These are phyloP conservation scores for Drosophila dunni DNA, from an alignment of 1,140 invertebrate species.

Conservation along the genomic window DNA sequence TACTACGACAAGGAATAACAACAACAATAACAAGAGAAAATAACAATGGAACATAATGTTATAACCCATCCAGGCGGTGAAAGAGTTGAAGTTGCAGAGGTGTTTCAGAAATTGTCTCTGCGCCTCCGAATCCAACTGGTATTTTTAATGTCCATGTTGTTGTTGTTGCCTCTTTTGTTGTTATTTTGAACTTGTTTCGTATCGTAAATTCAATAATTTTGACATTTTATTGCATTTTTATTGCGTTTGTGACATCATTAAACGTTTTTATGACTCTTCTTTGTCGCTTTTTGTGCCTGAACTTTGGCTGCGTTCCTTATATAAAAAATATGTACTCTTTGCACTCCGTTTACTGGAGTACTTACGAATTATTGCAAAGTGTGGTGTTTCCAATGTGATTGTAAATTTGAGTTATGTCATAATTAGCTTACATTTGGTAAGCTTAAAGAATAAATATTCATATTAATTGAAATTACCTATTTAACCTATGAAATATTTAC, in stretches of 20 bases:
- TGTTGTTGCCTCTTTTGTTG: constrained; percentile 50
- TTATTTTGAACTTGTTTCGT: constrained; percentile 80
- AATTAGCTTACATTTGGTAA: not conserved
- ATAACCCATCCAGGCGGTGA: constrained; percentile 62
- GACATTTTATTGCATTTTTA: constrained; percentile 84
- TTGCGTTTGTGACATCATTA: constrained; percentile 84
- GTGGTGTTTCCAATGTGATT: not conserved
- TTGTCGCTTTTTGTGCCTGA: constrained; percentile 74
- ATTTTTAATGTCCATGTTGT: constrained; percentile 56
- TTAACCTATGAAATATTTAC: no score
- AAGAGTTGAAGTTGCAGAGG: constrained; percentile 72
- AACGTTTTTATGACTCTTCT: constrained; percentile 83
- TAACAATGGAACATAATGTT: constrained; percentile 77
- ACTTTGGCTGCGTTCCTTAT: constrained; percentile 56
- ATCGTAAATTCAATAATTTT: constrained; percentile 85
- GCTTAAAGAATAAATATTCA: no score
- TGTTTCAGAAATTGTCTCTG: constrained; percentile 51
- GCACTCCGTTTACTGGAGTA: constrained; percentile 19
- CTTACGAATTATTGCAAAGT: not conserved
- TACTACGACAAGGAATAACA: constrained; percentile 36
- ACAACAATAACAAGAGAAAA: constrained; percentile 33
- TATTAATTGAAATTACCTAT: no score
- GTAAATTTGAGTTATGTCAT: not conserved
- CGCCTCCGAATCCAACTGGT: constrained; percentile 16
- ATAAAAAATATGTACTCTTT: constrained; percentile 17